Conservation (phyloP, 1,140 invertebrate species). For the Scaptomyza hsui region DNA sequence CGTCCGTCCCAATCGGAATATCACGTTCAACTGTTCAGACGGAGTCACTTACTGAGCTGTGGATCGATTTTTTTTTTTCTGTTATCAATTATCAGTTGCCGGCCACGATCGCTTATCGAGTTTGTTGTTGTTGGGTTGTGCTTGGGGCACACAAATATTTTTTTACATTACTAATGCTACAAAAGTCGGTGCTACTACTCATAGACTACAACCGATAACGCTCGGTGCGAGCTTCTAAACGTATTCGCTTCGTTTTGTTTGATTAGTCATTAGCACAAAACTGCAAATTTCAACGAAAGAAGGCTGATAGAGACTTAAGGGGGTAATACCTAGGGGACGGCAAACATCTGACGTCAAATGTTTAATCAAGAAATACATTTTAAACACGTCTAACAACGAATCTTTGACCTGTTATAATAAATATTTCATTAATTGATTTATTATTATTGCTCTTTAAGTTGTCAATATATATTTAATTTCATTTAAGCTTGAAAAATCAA, state of each 20-base stretch:
- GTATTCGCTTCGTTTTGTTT: slow-evolving; percentile 33
- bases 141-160: slow-evolving; percentile 1
- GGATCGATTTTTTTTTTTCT: slow-evolving; percentile 21
- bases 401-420: neutral
- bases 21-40: slow-evolving; percentile 33
- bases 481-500: neutral
- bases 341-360: slow-evolving; percentile 7
- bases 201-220: slow-evolving; percentile 27
- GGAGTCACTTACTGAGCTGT: slow-evolving; percentile 11
- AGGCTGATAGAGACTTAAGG: neutral
- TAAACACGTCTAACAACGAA: neutral
- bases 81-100: slow-evolving; percentile 42
- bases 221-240: slow-evolving; percentile 5
- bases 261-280: slow-evolving; percentile 32
- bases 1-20: slow-evolving; percentile 48
- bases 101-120: slow-evolving; percentile 47
- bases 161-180: slow-evolving; percentile 17
- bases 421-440: neutral
- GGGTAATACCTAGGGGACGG: neutral
- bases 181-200: slow-evolving; percentile 1
- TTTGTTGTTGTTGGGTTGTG: slow-evolving; percentile 3
- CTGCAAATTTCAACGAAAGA: slow-evolving; percentile 24
- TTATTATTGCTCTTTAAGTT: neutral
- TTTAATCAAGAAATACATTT: neutral
- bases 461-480: neutral